Evolutionary conservation across 1,140 invertebrate species (phyloP), one percentile per base, ranked within the genome.

Genomic region (Apocrypta bakeri): DNA sequence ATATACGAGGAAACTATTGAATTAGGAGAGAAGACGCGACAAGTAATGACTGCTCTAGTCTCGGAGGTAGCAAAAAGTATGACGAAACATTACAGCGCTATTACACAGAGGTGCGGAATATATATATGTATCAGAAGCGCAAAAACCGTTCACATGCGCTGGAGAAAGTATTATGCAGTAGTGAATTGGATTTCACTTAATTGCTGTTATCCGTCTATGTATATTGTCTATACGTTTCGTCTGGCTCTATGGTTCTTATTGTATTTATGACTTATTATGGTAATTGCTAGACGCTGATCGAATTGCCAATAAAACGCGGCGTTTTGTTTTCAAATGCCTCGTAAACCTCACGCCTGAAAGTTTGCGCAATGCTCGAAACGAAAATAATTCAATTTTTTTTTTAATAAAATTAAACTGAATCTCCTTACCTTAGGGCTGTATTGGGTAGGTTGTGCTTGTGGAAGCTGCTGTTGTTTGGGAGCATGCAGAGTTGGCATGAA

Each of bases 401-500:
- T n/a, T n/a, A 42, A 8, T 11, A 17, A 42, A 42, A 48, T 0
- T n/a, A 6, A 56, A 6, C 48, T 56, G 7, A n/a, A 29, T 2
- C 6, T n/a, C 31, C 12, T 63, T 2, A 80, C 79, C 75, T 82
- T 86, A 77, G 74, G 83, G 78, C 31, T 85, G 82, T 24, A 78
- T 64, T 81, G 83, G 42, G 75, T 72, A 3, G 84, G 81, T 29
- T n/a, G 64, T 2, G 48, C 48, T 21, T 68, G 74, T 24, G 81
- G 85, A 24, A 88, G 83, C 7, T 81, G 82, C 24, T 69, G 37
- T n/a, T 79, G 56, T 33, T 85, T 24, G 3, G 82, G 78, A 79
- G 83, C 1, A 21, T n/a, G 81, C 11, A 8, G 56, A 74, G 31
- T n/a, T 79, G 40, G 72, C 21, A 7, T 80, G 83, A 0, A 90